Percentiles rank a stretch among this genome's conserved stretches.
phyloP scores from a whole-genome alignment of 2,797 vertebrate species.

The Hemibagrus guttatus region DNA sequence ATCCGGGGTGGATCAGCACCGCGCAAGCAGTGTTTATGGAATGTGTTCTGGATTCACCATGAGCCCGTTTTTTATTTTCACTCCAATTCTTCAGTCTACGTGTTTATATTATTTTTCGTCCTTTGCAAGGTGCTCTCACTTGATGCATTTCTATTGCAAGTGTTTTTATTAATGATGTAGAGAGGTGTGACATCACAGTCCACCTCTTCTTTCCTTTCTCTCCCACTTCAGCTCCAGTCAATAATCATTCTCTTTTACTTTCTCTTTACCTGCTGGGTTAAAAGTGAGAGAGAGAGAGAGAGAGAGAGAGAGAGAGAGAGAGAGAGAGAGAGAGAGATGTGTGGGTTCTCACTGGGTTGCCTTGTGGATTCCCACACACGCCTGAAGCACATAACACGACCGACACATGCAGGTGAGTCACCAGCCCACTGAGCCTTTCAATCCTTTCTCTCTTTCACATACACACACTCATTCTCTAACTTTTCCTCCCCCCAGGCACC shows the following conservation, averaged over 20 bases:
- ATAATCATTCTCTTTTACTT: constrained; percentile 32
- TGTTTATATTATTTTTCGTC: background rate
- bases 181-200: constrained; percentile 33
- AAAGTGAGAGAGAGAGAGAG: constrained; percentile 24
- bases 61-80: background rate
- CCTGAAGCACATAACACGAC: constrained; percentile 36
- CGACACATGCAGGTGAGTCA: constrained; percentile 52
- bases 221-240: constrained; percentile 16
- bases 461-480: constrained; percentile 1
- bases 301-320: background rate
- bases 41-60: background rate
- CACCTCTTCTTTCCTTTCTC: constrained; percentile 12
- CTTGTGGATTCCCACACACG: constrained; percentile 52
- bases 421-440: constrained; percentile 12
- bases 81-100: background rate
- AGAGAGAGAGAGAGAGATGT: background rate
- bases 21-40: background rate
- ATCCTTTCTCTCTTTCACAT: constrained; percentile 10
- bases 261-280: constrained; percentile 29
- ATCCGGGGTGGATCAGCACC: background rate
- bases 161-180: constrained; percentile 7
- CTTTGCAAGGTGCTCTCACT: background rate
- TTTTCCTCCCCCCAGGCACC: constrained; percentile 3
- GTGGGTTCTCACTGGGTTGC: constrained; percentile 52
- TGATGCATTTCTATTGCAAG: background rate